Conservation (phyloP, 2,113 vertebrate genomes). For the Pelvicachromis taeniatus region DNA sequence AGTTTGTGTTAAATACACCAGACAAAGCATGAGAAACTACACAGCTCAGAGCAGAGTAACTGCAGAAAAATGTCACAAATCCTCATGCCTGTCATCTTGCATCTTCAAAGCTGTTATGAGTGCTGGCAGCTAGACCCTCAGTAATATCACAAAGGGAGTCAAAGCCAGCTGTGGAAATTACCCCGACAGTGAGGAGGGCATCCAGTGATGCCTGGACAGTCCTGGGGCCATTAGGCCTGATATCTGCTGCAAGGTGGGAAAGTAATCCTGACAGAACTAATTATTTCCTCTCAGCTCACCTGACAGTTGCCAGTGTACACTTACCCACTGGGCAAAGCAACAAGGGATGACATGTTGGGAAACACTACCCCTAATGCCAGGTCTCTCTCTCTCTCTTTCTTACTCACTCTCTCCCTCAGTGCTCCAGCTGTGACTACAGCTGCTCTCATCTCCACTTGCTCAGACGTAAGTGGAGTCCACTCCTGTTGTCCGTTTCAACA, state of each 20-base stretch:
- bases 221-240: not conserved
- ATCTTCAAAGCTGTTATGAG: constrained; percentile 51
- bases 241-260: not conserved
- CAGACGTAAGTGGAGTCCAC: not conserved
- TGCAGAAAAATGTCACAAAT: constrained; percentile 21
- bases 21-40: constrained; percentile 5
- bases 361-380: constrained; percentile 10
- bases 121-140: constrained; percentile 10
- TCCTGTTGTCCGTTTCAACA: not conserved
- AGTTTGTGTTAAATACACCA: not conserved
- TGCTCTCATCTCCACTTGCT: not conserved
- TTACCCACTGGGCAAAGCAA: not conserved
- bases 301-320: not conserved
- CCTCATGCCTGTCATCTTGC: constrained; percentile 43
- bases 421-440: not conserved
- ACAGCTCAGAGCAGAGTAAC: not conserved
- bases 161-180: constrained; percentile 49
- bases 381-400: not conserved
- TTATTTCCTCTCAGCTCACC: not conserved
- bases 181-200: constrained; percentile 32
- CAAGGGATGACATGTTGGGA: constrained; percentile 9
- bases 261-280: not conserved
- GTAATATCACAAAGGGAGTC: constrained; percentile 59
- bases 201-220: constrained; percentile 3
- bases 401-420: not conserved